Evolutionary conservation across 2,888 invertebrate genomes (phyloP).

Genomic region (Epistrophe eligans): DNA sequence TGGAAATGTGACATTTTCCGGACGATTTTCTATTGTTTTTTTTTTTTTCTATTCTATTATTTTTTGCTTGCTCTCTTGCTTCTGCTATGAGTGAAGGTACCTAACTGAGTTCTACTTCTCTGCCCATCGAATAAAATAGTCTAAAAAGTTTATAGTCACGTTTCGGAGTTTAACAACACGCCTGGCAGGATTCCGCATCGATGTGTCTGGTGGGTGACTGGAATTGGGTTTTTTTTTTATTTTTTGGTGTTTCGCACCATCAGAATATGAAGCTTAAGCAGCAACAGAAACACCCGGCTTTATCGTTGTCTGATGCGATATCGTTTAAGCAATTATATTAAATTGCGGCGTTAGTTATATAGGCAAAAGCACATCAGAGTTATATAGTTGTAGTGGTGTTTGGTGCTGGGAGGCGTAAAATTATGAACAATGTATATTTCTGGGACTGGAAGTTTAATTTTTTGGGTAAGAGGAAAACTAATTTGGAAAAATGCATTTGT

Average conservation of each 20-base stretch:
- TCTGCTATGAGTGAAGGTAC: not conserved
- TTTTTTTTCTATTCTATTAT: not conserved
- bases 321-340: constrained; percentile 75
- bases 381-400: no score
- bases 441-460: not conserved
- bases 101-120: not conserved
- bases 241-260: constrained; percentile 27
- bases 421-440: constrained; percentile 34
- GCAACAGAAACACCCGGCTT: not conserved
- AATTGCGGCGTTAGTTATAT: constrained; percentile 64
- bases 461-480: not conserved
- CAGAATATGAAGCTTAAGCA: constrained; percentile 11
- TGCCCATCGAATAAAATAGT: constrained; percentile 55
- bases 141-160: constrained; percentile 76
- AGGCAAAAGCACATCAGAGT: not conserved
- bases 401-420: constrained; percentile 4
- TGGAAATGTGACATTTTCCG: constrained; percentile 72
- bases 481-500: not conserved
- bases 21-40: constrained; percentile 51
- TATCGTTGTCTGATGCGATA: constrained; percentile 31
- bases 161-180: constrained; percentile 66
- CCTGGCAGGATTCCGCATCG: constrained; percentile 67
- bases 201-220: constrained; percentile 52
- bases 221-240: constrained; percentile 2
- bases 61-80: not conserved